Base-by-base conservation (phyloP, 2,797 vertebrate species). In the Acanthurus leucopareius region DNA sequence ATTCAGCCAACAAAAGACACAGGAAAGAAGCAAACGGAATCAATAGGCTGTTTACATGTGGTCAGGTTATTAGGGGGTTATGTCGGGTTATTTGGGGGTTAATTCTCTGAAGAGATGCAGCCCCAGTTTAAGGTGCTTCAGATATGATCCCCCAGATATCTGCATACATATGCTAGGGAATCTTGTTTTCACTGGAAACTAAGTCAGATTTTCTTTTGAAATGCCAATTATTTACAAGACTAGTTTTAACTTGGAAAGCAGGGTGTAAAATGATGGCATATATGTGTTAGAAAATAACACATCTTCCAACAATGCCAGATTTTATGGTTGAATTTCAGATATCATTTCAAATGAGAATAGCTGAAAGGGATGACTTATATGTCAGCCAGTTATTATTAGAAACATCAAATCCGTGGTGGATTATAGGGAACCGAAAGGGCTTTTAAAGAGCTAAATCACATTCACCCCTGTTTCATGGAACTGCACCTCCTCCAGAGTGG, bases 1-100 rank as follows among this genome's bases (percentile, higher is more conserved):
- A 95, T 91, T 88, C 91, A 94, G 91, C 82, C 92, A 93, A 92
- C 92, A 94, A 83, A 90, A 92, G 84, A 95, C 89, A 95, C 89
- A 94, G 84, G 87, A 93, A 88, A 90, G 83, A 93, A 94, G 92
- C 85, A 89, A 71, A 84, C 66, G 76, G 62, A 84, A 70, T 79
- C 87, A 82, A 62, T 73, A 71, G 69, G 87, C 87, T 88, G 76
- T 94, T 95, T 93, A 89, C 86, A 91, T 84, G 89, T 94, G 92
- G 86, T 93, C 93, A 94, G 84, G 93, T 97, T 96, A 96, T 94
- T 93, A 67, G 91, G 94, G 94, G 95, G 95, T 97, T 97, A 97
- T 95, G 95, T 96, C 89, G 89, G 91, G 94, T 97, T 97, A 97
- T 95, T 94, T 82, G 82, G 90, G 85, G 89, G 88, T 95, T 96